Conservation (phyloP, 92 coral and sea anemone genomes). For the Galaxea fascicularis region DNA sequence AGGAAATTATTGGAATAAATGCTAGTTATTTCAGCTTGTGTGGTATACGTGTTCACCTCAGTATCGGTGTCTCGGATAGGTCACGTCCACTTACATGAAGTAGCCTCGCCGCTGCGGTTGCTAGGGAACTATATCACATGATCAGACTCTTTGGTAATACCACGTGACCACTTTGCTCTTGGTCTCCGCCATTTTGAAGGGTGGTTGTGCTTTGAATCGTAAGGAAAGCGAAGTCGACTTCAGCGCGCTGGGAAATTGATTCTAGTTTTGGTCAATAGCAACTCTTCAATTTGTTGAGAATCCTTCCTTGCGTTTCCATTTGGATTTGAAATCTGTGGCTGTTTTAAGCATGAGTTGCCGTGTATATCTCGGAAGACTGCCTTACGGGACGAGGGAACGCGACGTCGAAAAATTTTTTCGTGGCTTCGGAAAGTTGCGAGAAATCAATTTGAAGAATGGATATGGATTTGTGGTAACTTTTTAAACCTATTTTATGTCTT, state of each 20-base stretch:
- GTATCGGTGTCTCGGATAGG: too few species aligned
- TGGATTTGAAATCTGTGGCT: background rate
- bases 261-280: background rate
- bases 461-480: slow-evolving; percentile 97
- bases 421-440: slow-evolving; percentile 85
- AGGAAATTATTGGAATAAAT: too few species aligned
- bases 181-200: slow-evolving; percentile 30
- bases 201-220: background rate
- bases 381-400: slow-evolving; percentile 94
- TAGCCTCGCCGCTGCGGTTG: too few species aligned
- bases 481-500: background rate
- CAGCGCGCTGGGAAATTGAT: too few species aligned
- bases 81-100: too few species aligned
- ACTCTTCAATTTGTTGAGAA: background rate
- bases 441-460: slow-evolving; percentile 96
- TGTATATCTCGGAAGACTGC: slow-evolving; percentile 93
- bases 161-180: background rate
- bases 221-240: background rate
- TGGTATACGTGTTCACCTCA: too few species aligned
- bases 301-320: background rate
- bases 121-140: too few species aligned
- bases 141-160: too few species aligned
- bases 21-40: too few species aligned
- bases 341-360: slow-evolving; percentile 60
- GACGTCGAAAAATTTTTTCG: slow-evolving; percentile 88